phyloP scores from a whole-genome alignment of 2,797 vertebrate species.

The Agapornis canus region DNA sequence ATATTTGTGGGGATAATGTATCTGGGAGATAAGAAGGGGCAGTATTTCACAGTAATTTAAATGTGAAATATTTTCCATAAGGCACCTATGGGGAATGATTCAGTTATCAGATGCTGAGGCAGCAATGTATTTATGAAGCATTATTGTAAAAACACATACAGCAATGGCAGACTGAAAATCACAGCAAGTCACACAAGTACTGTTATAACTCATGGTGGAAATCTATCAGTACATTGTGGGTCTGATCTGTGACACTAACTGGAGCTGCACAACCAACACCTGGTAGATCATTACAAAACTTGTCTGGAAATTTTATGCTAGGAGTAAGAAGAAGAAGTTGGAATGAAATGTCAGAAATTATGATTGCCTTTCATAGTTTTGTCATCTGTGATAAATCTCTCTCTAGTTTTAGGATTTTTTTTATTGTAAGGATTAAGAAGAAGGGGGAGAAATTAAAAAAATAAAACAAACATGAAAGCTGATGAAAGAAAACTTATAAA shows the following conservation, averaged over 20 bases:
- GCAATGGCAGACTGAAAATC: slow-evolving; percentile 15
- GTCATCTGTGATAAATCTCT: slow-evolving; percentile 57
- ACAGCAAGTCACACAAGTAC: neutral
- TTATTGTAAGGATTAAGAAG: slow-evolving; percentile 30
- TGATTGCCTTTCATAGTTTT: slow-evolving; percentile 40
- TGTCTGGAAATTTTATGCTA: slow-evolving; percentile 55
- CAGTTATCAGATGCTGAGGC: slow-evolving; percentile 37
- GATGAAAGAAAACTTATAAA: slow-evolving; percentile 9
- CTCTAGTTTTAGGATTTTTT: slow-evolving; percentile 46
- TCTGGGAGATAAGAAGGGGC: slow-evolving; percentile 35
- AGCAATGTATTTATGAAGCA: slow-evolving; percentile 32
- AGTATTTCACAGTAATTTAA: slow-evolving; percentile 55
- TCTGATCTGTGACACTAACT: slow-evolving; percentile 6
- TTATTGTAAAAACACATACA: slow-evolving; percentile 25
- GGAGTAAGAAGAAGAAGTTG: slow-evolving; percentile 11
- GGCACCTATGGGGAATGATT: neutral
- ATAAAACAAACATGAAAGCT: neutral
- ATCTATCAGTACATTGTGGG: neutral
- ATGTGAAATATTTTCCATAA: slow-evolving; percentile 33
- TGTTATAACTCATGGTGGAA: neutral
- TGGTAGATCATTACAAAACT: slow-evolving; percentile 52
- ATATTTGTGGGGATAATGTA: slow-evolving; percentile 39
- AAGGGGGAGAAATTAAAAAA: neutral
- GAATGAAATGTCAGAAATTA: slow-evolving; percentile 55
- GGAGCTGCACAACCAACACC: neutral